Evolutionary conservation across 2,113 vertebrate genomes (phyloP).

Genomic region (Silurus glanis): DNA sequence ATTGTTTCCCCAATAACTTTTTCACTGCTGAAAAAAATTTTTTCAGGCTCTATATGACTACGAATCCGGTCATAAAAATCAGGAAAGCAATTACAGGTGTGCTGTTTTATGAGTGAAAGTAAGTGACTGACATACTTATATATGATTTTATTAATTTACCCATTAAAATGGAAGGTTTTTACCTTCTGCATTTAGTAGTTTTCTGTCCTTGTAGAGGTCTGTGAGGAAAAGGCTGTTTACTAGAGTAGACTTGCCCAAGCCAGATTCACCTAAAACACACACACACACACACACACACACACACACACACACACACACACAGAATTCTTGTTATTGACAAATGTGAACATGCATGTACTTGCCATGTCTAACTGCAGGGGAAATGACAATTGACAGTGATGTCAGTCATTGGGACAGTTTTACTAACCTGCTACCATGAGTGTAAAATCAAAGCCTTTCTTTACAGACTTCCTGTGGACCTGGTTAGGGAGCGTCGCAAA

Average conservation of each 20-base stretch:
- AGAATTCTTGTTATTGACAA: not conserved
- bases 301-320: conserved; percentile 16
- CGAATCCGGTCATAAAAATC: not conserved
- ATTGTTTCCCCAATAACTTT: not conserved
- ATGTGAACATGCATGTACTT: conserved; percentile 13
- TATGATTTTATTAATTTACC: not conserved
- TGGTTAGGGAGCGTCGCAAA: conserved; percentile 97
- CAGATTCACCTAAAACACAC: conserved; percentile 86
- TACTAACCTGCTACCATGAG: conserved; percentile 94
- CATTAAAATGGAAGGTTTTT: conserved; percentile 50
- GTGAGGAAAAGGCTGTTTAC: conserved; percentile 98
- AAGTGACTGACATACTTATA: not conserved
- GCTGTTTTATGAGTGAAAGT: not conserved
- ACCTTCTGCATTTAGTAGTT: conserved; percentile 97
- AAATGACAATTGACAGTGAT: not conserved
- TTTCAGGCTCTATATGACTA: not conserved
- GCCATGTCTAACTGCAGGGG: not conserved
- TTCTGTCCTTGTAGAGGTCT: conserved; percentile 97
- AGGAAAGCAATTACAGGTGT: not conserved
- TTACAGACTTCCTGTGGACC: conserved; percentile 97
- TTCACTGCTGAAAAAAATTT: not conserved
- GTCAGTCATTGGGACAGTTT: not conserved
- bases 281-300: conserved; percentile 35
- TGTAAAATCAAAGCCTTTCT: conserved; percentile 98
- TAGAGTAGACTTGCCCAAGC: conserved; percentile 95